These are phyloP conservation scores for Cossypha caffra DNA, from an alignment of 2,797 vertebrate genomes.

Conservation along the genomic window DNA sequence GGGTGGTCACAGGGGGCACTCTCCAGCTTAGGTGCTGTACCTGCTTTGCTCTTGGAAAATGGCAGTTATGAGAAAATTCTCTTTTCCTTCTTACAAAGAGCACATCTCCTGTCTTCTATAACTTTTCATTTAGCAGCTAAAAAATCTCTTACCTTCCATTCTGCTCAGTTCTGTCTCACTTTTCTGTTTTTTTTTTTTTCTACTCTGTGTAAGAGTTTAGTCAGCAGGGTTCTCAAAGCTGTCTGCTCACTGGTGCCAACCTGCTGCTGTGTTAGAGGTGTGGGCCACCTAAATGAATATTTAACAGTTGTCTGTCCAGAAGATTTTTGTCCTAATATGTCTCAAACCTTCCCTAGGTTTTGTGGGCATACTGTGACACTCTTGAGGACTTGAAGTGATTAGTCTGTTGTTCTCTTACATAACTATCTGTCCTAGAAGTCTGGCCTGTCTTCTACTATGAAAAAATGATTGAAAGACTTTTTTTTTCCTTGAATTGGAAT, in stretches of 20 bases:
- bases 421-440: no score
- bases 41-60: background rate
- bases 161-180: background rate
- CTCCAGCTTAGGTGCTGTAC: background rate
- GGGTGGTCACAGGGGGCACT: background rate
- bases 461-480: background rate
- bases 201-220: background rate
- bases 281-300: background rate
- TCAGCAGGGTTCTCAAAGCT: no score
- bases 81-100: background rate
- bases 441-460: background rate
- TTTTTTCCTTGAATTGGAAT: background rate
- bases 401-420: background rate
- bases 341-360: background rate
- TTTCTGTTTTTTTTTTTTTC: background rate
- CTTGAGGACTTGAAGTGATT: background rate
- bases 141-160: background rate
- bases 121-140: background rate
- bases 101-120: background rate
- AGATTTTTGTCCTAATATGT: background rate
- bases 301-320: background rate
- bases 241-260: no score
- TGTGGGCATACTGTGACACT: background rate
- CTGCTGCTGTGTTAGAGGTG: background rate
- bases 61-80: fast-evolving